These are phyloP conservation scores for Coreoperca whiteheadi DNA, from an alignment of 2,113 vertebrate species.

Conservation along the genomic window DNA sequence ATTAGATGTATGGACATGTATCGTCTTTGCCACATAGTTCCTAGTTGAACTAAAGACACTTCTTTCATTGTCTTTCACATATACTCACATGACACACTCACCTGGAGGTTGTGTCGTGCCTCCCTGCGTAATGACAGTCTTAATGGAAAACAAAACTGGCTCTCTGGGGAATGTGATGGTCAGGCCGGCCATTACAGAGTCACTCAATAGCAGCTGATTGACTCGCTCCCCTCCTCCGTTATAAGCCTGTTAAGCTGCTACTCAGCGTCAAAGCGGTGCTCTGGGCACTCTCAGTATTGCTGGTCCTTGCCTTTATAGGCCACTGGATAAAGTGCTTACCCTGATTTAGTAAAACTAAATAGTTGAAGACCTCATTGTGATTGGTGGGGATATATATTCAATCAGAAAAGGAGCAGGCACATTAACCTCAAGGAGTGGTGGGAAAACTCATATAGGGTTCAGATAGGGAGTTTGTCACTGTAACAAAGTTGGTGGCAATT, in stretches of 20 bases:
- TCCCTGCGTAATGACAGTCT: slow-evolving; percentile 71
- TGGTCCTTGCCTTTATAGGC: slow-evolving; percentile 44
- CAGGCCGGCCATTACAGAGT: slow-evolving; percentile 77
- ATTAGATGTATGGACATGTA: neutral
- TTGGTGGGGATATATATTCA: slow-evolving; percentile 41
- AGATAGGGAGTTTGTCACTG: neutral
- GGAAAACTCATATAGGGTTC: neutral
- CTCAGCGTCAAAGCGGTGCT: slow-evolving; percentile 62
- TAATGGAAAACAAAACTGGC: slow-evolving; percentile 81
- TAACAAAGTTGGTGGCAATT: neutral
- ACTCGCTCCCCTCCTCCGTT: slow-evolving; percentile 63
- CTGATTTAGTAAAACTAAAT: slow-evolving; percentile 61
- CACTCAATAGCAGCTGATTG: slow-evolving; percentile 76
- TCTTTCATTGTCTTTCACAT: slow-evolving; percentile 1
- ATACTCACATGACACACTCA: slow-evolving; percentile 25
- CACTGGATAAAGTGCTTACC: slow-evolving; percentile 65
- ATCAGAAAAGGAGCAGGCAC: slow-evolving; percentile 16
- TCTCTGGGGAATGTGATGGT: slow-evolving; percentile 74
- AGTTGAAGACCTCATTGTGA: slow-evolving; percentile 39
- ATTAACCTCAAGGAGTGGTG: neutral
- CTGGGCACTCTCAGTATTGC: slow-evolving; percentile 37
- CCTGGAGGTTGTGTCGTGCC: slow-evolving; percentile 34
- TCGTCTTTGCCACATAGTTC: slow-evolving; percentile 3
- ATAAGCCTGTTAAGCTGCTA: slow-evolving; percentile 72
- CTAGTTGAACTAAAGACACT: slow-evolving; percentile 4